Evolutionary conservation across 2,888 invertebrate species (phyloP), one percentile per base, ranked within the genome.

Genomic region (Cataglyphis livida): DNA sequence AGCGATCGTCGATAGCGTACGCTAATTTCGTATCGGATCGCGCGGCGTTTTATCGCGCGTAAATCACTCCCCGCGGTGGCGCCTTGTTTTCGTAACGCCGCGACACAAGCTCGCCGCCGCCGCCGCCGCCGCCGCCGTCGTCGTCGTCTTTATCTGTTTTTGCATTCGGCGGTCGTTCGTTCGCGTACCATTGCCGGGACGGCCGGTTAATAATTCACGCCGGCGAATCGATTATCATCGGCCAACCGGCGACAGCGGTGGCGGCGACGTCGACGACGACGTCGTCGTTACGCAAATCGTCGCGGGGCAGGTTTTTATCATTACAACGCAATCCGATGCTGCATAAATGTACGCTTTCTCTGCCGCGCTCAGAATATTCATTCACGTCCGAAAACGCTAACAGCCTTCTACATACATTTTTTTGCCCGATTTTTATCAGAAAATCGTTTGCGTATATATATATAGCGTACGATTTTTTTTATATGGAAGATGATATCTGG

Each of bases 21-120:
- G 66, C 66, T 44, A 78, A 78, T 68, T 78, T 78, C 68, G 66
- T 57, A 28, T 66, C 57, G 28, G n/a, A 76, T 51, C 65, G 75
- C 41, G 51, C 57, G 38, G 48, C 32, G 54, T 28, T 70, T 59
- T 64, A 66, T 83, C 81, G 59, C n/a, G 82, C 61, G 87, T 86
- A 85, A 85, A 89, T 89, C 86, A 83, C 81, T 57, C 74, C 75
- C 32, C 82, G 70, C 79, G 78, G 84, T 85, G 88, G 90, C 90
- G 89, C 89, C 90, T 87, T 89, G 89, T 89, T 89, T 89, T 87
- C 88, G 89, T 87, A 89, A 87, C 74, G 76, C 84, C 35, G 48
- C 75, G 75, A 32, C 83, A 82, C 86, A 82, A 62, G 76, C 70
- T 12, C 7, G 57, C 57, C 38, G 25, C 25, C 25, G 25, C 25